phyloP scores from a whole-genome alignment of 2,797 vertebrate species.

The Myotis vivesi region DNA sequence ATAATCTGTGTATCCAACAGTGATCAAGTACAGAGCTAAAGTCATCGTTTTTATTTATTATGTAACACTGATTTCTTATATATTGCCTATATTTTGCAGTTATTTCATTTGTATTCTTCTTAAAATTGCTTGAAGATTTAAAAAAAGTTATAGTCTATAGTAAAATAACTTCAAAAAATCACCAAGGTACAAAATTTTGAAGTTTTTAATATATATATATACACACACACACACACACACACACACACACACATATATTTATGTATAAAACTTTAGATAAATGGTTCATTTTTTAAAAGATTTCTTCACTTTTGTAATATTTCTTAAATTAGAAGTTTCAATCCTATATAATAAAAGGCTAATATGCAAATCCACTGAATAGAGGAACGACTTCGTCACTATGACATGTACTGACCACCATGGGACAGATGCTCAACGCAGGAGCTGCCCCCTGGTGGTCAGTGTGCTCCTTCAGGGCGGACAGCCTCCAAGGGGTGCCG shows the following conservation, averaged over 20 bases:
- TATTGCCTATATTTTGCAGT: background rate
- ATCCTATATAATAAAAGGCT: no score
- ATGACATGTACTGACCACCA: no score
- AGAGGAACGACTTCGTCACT: no score
- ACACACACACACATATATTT: background rate
- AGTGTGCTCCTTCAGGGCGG: no score
- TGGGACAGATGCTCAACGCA: no score
- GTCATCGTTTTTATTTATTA: background rate
- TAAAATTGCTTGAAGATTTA: background rate
- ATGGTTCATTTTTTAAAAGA: conserved; percentile 4
- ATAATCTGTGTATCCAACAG: background rate
- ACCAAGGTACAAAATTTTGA: conserved; percentile 4
- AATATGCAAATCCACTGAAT: no score
- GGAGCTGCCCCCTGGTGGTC: no score
- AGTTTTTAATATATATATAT: background rate
- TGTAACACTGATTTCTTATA: background rate
- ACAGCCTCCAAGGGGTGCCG: no score
- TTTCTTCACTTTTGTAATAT: background rate
- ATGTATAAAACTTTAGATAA: conserved; percentile 14
- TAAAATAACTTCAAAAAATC: conserved; percentile 31
- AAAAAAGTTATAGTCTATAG: background rate
- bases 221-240: background rate
- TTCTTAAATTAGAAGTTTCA: background rate
- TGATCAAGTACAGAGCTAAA: background rate
- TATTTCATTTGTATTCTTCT: background rate